Evolutionary conservation across 2,113 vertebrate species (phyloP), one percentile per base, ranked within the genome.

Genomic region (Sciurus niger): DNA sequence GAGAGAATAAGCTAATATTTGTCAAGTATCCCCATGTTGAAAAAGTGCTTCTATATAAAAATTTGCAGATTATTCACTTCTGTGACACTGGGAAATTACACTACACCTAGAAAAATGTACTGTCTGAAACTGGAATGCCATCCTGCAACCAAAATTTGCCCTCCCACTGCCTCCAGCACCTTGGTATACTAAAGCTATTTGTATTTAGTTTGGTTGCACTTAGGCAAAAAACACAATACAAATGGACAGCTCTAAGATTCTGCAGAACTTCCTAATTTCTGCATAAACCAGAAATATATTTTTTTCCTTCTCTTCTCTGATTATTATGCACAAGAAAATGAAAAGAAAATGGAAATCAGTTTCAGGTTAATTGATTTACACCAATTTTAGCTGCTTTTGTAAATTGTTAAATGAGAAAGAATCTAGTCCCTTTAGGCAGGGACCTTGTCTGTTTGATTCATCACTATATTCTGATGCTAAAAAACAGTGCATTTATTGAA

Each of bases 301-400:
- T 68, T 88, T 92, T 85, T n/a, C 20, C 14, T 91, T 86, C 43
- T 84, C 7, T 74, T 79, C 37, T 74, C 48, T 91, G 46, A 25
- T 94, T 40, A 72, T 4, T 43, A 84, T 67, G 6, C 28, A 89
- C 58, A 43, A 93, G 60, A 95, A 96, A 77, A 84, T 24, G 10
- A 30, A 95, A 87, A 89, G n/a, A 10, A 87, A 92, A 67, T 73
- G 51, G 55, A 93, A 87, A 92, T 78, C 14, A 46, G 46, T 74
- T 94, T 96, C 32, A 86, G 76, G 18, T 63, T 82, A 17, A 24
- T 58, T 37, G 73, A 90, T 73, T 40, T 65, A 34, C 8, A 89
- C 53, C 74, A 60, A 30, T 67, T 53, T 94, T 77, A 87, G 93
- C 53, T 88, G 48, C 9, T 73, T n/a, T 92, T 51, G 55, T n/a